These are phyloP conservation scores for Caenorhabditis sulstoni DNA, from an alignment of 2,888 invertebrate genomes.

Conservation along the genomic window DNA sequence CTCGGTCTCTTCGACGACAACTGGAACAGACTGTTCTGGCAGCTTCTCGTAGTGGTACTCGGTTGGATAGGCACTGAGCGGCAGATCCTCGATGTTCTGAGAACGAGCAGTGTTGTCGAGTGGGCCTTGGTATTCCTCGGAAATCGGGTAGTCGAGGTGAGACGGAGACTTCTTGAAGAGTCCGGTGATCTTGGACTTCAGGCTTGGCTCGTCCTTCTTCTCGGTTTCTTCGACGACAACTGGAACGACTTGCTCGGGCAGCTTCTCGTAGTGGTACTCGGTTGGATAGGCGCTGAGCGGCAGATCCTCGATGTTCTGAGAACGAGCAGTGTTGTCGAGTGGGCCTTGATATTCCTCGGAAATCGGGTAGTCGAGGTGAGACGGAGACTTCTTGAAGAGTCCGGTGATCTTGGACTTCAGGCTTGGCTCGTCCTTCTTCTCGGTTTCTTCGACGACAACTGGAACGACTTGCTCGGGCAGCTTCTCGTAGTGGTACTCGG, in stretches of 20 bases:
- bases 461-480: constrained; percentile 27
- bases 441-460: constrained; percentile 38
- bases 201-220: no score
- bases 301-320: no score
- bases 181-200: no score
- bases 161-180: constrained; percentile 12
- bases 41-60: no score
- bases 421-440: constrained; percentile 22
- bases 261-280: no score
- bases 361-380: constrained; percentile 68
- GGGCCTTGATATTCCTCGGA: constrained; percentile 63
- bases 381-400: constrained; percentile 52
- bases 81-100: no score
- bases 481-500: constrained; percentile 57
- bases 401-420: constrained; percentile 48
- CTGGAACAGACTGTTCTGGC: no score
- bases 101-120: constrained; percentile 50
- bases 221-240: no score
- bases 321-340: constrained; percentile 40
- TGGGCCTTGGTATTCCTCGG: constrained; percentile 60
- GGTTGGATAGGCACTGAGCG: no score
- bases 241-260: no score
- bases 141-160: constrained; percentile 57
- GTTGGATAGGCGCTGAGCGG: no score
- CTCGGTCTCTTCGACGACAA: no score